Conservation (phyloP, 2,888 invertebrate species). For the Amblyjoppa proteus region DNA sequence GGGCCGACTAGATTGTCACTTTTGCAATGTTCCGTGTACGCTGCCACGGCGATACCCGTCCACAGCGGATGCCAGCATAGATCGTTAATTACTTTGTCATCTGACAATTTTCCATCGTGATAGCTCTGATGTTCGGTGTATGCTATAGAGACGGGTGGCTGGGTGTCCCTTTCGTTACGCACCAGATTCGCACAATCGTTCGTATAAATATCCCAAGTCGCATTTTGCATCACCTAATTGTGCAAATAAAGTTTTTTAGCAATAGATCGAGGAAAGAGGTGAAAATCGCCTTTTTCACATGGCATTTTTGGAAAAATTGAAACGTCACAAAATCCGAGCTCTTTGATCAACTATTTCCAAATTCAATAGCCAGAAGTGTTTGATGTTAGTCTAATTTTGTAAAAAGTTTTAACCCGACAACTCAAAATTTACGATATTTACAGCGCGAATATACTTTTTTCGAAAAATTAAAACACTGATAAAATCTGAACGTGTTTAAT, state of each 20-base stretch:
- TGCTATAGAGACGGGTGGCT: conserved; percentile 71
- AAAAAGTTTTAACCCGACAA: too few relatives aligned
- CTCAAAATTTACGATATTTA: too few relatives aligned
- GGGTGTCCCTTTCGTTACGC: conserved; percentile 79
- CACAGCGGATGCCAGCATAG: conserved; percentile 90
- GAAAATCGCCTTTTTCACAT: not conserved
- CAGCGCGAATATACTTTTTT: too few relatives aligned
- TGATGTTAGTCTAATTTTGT: too few relatives aligned
- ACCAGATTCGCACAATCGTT: conserved; percentile 88
- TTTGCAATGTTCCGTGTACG: conserved; percentile 87
- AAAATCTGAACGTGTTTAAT: too few relatives aligned
- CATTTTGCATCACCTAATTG: conserved; percentile 72
- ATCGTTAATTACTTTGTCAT: conserved; percentile 89
- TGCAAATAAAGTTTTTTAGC: not conserved
- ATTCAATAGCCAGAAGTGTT: too few relatives aligned
- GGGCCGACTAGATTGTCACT: conserved; percentile 73
- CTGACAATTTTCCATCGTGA: conserved; percentile 84
- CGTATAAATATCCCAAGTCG: conserved; percentile 87
- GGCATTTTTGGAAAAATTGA: too few relatives aligned
- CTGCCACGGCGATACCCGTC: conserved; percentile 89
- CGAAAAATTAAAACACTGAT: too few relatives aligned
- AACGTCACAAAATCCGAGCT: too few relatives aligned
- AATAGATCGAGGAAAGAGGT: not conserved
- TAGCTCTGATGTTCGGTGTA: conserved; percentile 80
- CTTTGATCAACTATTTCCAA: too few relatives aligned